Percentiles rank a stretch among this genome's conserved stretches.
Evolutionary conservation across 2,113 vertebrate species (phyloP).

Genomic region (Sminthopsis crassicaudata): DNA sequence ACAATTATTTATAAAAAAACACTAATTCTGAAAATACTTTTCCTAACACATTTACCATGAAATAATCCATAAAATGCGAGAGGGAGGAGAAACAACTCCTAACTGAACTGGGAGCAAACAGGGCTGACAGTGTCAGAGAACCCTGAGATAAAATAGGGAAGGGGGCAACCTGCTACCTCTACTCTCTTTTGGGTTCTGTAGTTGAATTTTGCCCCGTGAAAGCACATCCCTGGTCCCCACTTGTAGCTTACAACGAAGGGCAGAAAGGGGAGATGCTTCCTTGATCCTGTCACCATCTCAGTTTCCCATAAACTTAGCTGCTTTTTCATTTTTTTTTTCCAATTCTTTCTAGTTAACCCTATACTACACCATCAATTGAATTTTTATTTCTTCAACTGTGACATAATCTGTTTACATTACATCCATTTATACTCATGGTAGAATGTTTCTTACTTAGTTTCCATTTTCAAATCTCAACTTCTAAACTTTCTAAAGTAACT

Average conservation of each 20-base stretch:
- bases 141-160: not conserved
- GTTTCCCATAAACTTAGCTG: not conserved
- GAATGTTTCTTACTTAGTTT: not conserved
- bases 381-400: not conserved
- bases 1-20: not conserved
- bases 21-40: not conserved
- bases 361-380: not conserved
- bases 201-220: not conserved
- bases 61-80: not conserved
- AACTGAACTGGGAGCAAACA: not conserved
- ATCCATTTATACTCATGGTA: not conserved
- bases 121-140: not conserved
- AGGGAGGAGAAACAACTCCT: not conserved
- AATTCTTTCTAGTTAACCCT: not conserved
- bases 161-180: not conserved
- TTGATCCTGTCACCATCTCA: not conserved
- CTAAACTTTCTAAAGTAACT: not conserved
- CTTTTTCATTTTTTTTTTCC: not conserved
- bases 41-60: not conserved
- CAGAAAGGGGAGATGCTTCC: not conserved
- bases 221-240: not conserved
- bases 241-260: not conserved
- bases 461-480: not conserved
- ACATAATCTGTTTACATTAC: not conserved
- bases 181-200: not conserved